Percentiles rank a stretch among this genome's conserved stretches.
These are phyloP conservation scores for Latheticus oryzae DNA, from an alignment of 2,888 invertebrate genomes.

Conservation along the genomic window DNA sequence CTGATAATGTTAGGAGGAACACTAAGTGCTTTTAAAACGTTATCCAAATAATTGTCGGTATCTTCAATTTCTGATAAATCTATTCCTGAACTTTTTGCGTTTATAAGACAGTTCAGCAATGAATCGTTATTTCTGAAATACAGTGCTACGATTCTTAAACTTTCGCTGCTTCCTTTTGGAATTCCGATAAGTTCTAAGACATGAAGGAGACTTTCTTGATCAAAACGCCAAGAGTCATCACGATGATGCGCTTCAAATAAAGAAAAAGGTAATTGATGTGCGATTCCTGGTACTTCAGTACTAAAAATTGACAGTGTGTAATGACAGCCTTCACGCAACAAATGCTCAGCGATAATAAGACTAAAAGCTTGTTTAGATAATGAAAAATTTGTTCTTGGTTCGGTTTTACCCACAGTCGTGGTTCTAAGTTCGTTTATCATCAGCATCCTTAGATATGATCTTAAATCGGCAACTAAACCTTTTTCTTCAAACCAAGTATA, in stretches of 20 bases:
- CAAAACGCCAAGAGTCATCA: slow-evolving; percentile 43
- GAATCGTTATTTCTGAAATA: slow-evolving; percentile 21
- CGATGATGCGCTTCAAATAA: slow-evolving; percentile 40
- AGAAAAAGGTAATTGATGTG: slow-evolving; percentile 60
- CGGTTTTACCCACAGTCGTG: slow-evolving; percentile 61
- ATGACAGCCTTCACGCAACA: slow-evolving; percentile 69
- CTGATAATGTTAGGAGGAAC: slow-evolving; percentile 11
- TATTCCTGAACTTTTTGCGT: slow-evolving; percentile 1
- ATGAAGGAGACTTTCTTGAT: slow-evolving; percentile 50
- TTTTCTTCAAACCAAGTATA: slow-evolving; percentile 72
- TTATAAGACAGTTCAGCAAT: slow-evolving; percentile 26
- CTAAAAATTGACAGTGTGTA: slow-evolving; percentile 72
- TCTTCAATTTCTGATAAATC: background rate
- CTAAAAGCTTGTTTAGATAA: slow-evolving; percentile 71
- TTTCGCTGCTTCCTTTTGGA: slow-evolving; percentile 42
- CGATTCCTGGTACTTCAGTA: slow-evolving; percentile 68
- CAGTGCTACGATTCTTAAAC: slow-evolving; percentile 21
- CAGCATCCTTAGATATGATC: slow-evolving; percentile 71
- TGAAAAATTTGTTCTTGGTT: slow-evolving; percentile 47
- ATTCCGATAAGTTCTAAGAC: slow-evolving; percentile 52
- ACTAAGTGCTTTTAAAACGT: slow-evolving; percentile 3
- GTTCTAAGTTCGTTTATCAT: slow-evolving; percentile 68
- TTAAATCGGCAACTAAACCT: slow-evolving; percentile 70
- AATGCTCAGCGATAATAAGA: slow-evolving; percentile 72
- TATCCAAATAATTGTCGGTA: slow-evolving; percentile 11